Conservation (phyloP, 2,888 invertebrate species). For the Atrina japonica region DNA sequence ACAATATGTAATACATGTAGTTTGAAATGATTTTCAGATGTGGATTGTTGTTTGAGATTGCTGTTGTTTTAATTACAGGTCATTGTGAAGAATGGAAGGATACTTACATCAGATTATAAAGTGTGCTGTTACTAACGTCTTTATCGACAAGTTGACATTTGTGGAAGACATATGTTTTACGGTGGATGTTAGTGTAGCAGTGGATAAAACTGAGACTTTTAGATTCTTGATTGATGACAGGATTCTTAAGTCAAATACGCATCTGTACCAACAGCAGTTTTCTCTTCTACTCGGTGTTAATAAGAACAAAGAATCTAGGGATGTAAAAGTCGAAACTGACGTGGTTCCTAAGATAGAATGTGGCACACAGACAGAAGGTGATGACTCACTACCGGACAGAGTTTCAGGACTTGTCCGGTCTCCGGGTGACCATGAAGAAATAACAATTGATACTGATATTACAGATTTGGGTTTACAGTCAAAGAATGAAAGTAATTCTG, state of each 20-base stretch:
- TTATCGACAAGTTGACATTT: conserved; percentile 8
- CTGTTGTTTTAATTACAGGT: too few species aligned
- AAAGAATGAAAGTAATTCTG: background rate
- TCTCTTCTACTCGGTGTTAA: background rate
- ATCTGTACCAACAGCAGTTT: conserved; percentile 14
- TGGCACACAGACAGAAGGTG: background rate
- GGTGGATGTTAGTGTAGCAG: conserved; percentile 2
- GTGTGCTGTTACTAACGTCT: conserved; percentile 3
- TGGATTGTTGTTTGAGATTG: too few species aligned
- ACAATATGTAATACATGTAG: too few species aligned
- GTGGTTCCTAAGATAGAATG: background rate
- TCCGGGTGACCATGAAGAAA: too few species aligned
- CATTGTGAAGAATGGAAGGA: conserved; percentile 3
- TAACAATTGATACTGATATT: too few species aligned
- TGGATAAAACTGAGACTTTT: conserved; percentile 6
- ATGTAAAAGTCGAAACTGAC: background rate
- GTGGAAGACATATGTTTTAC: conserved; percentile 9
- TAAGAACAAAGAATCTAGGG: background rate
- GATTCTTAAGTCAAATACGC: conserved; percentile 3
- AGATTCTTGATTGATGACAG: conserved; percentile 2
- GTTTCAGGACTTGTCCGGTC: too few species aligned
- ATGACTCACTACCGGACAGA: background rate
- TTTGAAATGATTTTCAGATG: too few species aligned
- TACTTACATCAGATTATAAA: conserved; percentile 11
- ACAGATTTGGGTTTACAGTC: too few species aligned